These are phyloP conservation scores for Caracal caracal DNA, from an alignment of 2,113 vertebrate species.

Conservation along the genomic window DNA sequence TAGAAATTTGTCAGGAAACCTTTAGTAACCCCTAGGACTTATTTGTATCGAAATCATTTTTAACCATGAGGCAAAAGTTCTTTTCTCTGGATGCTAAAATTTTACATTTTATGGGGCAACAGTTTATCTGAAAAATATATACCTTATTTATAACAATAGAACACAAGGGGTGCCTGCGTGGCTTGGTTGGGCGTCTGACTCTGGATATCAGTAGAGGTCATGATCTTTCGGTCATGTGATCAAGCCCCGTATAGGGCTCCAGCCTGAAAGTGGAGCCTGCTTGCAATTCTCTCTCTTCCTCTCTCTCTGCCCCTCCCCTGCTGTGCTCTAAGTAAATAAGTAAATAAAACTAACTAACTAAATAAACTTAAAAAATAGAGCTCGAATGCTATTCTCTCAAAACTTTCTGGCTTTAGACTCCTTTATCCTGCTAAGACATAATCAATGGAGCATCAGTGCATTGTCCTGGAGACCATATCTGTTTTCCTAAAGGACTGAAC, in stretches of 20 bases:
- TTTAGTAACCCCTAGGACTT: not conserved
- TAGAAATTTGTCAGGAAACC: slow-evolving; percentile 34
- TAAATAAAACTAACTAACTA: too few relatives aligned
- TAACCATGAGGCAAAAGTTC: not conserved
- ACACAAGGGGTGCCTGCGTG: too few relatives aligned
- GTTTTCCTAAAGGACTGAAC: slow-evolving; percentile 52
- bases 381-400: not conserved
- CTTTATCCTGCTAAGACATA: not conserved
- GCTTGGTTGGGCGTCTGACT: too few relatives aligned
- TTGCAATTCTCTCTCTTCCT: too few relatives aligned
- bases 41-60: slow-evolving; percentile 35
- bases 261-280: too few relatives aligned
- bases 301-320: too few relatives aligned
- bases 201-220: too few relatives aligned
- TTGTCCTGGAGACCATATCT: not conserved
- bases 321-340: too few relatives aligned
- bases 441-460: slow-evolving; percentile 17
- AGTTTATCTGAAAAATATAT: not conserved
- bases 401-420: not conserved
- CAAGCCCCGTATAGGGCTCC: too few relatives aligned
- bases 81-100: not conserved
- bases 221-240: too few relatives aligned
- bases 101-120: not conserved
- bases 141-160: slow-evolving; percentile 19
- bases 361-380: not conserved